phyloP scores from a whole-genome alignment of 2,797 vertebrate species.

The Vespertilio murinus region DNA sequence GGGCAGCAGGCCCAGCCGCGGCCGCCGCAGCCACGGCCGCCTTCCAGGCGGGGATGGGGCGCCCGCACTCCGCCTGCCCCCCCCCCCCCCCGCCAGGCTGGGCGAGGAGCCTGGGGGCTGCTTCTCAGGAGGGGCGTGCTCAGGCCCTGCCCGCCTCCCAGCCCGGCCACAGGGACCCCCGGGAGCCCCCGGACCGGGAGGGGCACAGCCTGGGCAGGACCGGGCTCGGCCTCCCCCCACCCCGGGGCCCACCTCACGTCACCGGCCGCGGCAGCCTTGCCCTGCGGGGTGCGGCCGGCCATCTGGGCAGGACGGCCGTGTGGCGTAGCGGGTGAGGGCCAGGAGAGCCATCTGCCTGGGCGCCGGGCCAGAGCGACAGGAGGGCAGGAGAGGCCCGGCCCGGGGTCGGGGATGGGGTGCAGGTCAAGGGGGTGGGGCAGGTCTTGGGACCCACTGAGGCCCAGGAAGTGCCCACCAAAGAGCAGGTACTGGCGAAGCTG shows the following conservation, averaged over 20 bases:
- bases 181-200: background rate
- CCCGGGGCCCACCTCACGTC: slow-evolving; percentile 30
- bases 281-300: slow-evolving; percentile 71
- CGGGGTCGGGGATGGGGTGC: background rate
- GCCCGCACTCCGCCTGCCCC: background rate
- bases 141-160: background rate
- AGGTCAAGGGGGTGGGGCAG: fast-evolving
- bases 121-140: background rate
- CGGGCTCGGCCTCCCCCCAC: background rate
- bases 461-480: background rate
- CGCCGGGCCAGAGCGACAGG: slow-evolving; percentile 62
- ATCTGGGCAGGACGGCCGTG: slow-evolving; percentile 66
- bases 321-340: slow-evolving; percentile 69
- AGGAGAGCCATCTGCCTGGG: slow-evolving; percentile 73
- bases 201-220: background rate
- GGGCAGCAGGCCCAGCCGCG: background rate
- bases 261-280: slow-evolving; percentile 64
- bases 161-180: background rate
- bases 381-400: slow-evolving; percentile 8
- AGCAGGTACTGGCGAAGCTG: background rate
- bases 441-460: background rate
- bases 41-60: background rate
- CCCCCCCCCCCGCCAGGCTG: background rate
- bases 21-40: background rate
- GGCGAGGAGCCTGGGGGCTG: background rate